phyloP scores from a whole-genome alignment of 2,888 invertebrate genomes.

The Prionchulus punctatus region DNA sequence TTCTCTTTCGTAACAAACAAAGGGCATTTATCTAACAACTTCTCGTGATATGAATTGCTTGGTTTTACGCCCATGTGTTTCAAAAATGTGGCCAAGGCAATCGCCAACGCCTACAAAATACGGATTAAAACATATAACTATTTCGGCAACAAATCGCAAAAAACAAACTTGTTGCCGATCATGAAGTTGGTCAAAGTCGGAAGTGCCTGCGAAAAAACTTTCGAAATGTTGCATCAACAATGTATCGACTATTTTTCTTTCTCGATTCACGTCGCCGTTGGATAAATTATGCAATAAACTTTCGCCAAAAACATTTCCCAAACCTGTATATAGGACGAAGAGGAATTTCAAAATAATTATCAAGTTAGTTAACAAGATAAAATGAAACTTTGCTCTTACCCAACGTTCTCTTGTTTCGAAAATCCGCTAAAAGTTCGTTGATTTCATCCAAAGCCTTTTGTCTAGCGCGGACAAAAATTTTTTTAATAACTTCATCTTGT shows the following conservation, averaged over 20 bases:
- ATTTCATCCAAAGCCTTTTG: constrained; percentile 64
- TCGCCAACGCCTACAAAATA: constrained; percentile 47
- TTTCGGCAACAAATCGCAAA: not conserved
- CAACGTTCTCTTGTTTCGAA: constrained; percentile 69
- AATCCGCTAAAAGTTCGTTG: constrained; percentile 59
- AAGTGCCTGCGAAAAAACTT: constrained; percentile 18
- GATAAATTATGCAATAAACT: constrained; percentile 57
- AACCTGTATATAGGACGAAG: constrained; percentile 40
- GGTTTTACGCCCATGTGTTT: constrained; percentile 22
- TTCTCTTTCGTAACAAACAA: constrained; percentile 72
- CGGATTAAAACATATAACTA: not conserved
- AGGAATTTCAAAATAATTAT: not conserved
- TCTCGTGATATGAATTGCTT: constrained; percentile 25
- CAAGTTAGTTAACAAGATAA: too few relatives aligned
- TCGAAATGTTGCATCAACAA: constrained; percentile 56
- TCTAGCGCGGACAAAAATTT: constrained; percentile 68
- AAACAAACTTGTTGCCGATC: constrained; percentile 16
- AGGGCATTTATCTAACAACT: constrained; percentile 54
- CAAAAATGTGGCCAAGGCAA: constrained; percentile 62
- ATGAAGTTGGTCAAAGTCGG: constrained; percentile 11
- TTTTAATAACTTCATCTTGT: constrained; percentile 26
- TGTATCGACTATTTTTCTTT: constrained; percentile 55
- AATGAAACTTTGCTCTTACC: too few relatives aligned
- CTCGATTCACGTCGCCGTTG: constrained; percentile 58
- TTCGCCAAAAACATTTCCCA: constrained; percentile 66